Conservation (phyloP, 2,113 vertebrate genomes). For the Perca flavescens region DNA sequence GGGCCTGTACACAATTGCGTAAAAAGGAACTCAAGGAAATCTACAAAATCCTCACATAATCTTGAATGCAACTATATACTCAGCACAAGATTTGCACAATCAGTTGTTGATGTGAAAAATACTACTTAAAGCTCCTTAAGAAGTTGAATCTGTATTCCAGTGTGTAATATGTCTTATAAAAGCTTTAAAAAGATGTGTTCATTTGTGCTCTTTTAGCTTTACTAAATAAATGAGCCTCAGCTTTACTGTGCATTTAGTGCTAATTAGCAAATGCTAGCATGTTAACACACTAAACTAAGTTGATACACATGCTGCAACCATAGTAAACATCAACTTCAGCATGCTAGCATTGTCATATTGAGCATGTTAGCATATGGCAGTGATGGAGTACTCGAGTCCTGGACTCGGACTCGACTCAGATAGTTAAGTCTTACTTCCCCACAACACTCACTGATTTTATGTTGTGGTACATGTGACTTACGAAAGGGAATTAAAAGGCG, state of each 20-base stretch:
- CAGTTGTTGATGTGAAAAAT: slow-evolving; percentile 45
- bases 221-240: no score
- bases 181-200: slow-evolving; percentile 23
- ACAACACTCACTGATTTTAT: not conserved
- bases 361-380: not conserved
- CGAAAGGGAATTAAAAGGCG: slow-evolving; percentile 1
- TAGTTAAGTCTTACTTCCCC: not conserved
- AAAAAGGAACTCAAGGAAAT: slow-evolving; percentile 20
- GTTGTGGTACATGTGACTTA: not conserved
- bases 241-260: not conserved
- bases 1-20: not conserved
- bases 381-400: no score
- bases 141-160: slow-evolving; percentile 51
- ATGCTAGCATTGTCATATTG: not conserved
- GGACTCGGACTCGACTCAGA: no score
- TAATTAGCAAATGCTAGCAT: not conserved
- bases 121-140: slow-evolving; percentile 46
- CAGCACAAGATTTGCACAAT: slow-evolving; percentile 74
- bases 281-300: not conserved
- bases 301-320: not conserved
- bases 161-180: slow-evolving; percentile 62
- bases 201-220: slow-evolving; percentile 14
- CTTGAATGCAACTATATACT: slow-evolving; percentile 46
- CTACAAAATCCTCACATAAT: slow-evolving; percentile 26
- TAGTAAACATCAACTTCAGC: not conserved